A percentile compares a stretch with the other conserved stretches of the same genome.
Evolutionary conservation across 2,113 vertebrate species (phyloP).

Genomic region (Pollachius pollachius): DNA sequence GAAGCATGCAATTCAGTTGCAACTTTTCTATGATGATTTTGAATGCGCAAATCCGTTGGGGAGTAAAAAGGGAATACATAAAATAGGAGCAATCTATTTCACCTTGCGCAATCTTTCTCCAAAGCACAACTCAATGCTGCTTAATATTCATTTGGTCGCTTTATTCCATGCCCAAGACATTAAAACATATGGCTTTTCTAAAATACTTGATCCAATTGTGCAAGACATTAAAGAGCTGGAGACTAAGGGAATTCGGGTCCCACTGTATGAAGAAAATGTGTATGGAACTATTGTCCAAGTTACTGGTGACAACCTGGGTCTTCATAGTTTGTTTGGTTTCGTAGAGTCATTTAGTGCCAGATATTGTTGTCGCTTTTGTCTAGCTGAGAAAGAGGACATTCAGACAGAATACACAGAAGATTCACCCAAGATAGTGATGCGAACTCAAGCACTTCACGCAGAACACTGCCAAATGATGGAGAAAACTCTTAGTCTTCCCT

Average conservation of each 20-base stretch:
- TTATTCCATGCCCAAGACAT: conserved; percentile 32
- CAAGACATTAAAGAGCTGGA: conserved; percentile 14
- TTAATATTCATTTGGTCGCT: conserved; percentile 26
- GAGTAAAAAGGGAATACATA: conserved; percentile 18
- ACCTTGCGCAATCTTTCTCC: neutral
- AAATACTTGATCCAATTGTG: conserved; percentile 11
- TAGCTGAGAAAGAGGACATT: too few relatives aligned
- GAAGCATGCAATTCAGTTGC: conserved; percentile 23
- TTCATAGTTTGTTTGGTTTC: too few relatives aligned
- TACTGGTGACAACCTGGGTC: too few relatives aligned
- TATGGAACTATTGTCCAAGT: conserved; percentile 18
- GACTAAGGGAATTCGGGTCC: conserved; percentile 14
- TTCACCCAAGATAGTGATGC: too few relatives aligned
- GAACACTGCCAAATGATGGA: too few relatives aligned
- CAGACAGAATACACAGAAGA: too few relatives aligned
- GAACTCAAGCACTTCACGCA: too few relatives aligned
- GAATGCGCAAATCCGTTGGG: conserved; percentile 30
- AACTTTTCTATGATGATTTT: conserved; percentile 35
- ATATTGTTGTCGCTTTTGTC: too few relatives aligned
- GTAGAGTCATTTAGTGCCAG: too few relatives aligned
- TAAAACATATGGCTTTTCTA: conserved; percentile 30
- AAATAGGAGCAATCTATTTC: conserved; percentile 29
- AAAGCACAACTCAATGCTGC: conserved; percentile 13
- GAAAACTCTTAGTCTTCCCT: too few relatives aligned
- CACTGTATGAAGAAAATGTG: conserved; percentile 6